These are phyloP conservation scores for Nemapogon koenigi DNA, from an alignment of 2,888 invertebrate species.

Conservation along the genomic window DNA sequence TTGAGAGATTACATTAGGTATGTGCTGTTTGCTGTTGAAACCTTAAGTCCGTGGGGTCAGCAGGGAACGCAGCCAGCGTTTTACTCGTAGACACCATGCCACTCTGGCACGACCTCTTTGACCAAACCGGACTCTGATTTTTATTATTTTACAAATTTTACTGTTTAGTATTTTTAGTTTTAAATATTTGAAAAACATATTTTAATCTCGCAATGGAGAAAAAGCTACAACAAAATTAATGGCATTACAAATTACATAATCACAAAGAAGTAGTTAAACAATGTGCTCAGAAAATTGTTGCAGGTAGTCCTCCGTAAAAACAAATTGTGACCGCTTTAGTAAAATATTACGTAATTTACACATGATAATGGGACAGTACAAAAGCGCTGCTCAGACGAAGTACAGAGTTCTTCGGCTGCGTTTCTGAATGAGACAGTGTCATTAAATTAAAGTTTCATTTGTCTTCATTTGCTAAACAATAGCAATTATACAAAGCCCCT, in stretches of 20 bases:
- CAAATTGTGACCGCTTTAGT: background rate
- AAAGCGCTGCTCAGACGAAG: slow-evolving; percentile 3
- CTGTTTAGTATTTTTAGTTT: too few species aligned
- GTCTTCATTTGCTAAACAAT: slow-evolving; percentile 66
- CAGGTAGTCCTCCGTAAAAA: background rate
- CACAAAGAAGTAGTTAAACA: too few species aligned
- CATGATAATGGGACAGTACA: slow-evolving; percentile 4
- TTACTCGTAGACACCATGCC: too few species aligned
- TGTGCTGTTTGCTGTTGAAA: too few species aligned
- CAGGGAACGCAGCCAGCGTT: too few species aligned
- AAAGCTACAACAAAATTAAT: background rate
- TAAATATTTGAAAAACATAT: background rate
- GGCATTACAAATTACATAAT: too few species aligned
- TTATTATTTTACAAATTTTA: too few species aligned
- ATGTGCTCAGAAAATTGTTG: background rate
- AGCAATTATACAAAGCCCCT: slow-evolving; percentile 65
- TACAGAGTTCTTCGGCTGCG: slow-evolving; percentile 41
- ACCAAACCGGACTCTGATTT: too few species aligned
- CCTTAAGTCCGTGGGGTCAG: too few species aligned
- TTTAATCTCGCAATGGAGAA: background rate
- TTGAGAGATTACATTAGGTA: too few species aligned
- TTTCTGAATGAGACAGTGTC: slow-evolving; percentile 58
- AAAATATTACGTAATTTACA: slow-evolving; percentile 1
- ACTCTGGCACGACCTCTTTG: too few species aligned
- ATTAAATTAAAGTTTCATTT: slow-evolving; percentile 66